These are phyloP conservation scores for Plutomurus gul DNA, from an alignment of 1,140 invertebrate genomes.

Conservation along the genomic window DNA sequence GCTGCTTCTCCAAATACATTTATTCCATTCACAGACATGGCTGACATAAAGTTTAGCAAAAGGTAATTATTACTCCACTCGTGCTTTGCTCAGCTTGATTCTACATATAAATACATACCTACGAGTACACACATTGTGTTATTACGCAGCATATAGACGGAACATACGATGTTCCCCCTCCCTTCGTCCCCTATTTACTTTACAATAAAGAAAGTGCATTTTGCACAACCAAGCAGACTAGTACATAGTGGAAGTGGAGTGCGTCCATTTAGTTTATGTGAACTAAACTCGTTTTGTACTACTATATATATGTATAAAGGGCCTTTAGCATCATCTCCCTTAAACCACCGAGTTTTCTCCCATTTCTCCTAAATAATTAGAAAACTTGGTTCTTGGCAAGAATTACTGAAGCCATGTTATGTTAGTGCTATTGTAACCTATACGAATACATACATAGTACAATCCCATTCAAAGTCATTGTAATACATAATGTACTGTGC, in stretches of 20 bases:
- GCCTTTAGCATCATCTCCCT: neutral
- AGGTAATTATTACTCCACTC: slow-evolving; percentile 15
- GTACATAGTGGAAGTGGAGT: slow-evolving; percentile 10
- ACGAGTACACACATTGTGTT: too few relatives aligned
- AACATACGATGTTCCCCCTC: too few relatives aligned
- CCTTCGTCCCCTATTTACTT: too few relatives aligned
- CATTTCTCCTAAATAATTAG: slow-evolving; percentile 25
- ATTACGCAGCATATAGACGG: too few relatives aligned
- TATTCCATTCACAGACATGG: slow-evolving; percentile 15
- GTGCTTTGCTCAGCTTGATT: neutral
- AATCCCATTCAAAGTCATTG: neutral
- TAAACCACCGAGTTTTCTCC: slow-evolving; percentile 11
- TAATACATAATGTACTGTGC: neutral
- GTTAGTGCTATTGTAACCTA: neutral
- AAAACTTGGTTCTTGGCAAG: slow-evolving; percentile 29
- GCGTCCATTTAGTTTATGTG: slow-evolving; percentile 8
- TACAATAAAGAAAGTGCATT: too few relatives aligned
- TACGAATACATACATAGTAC: neutral
- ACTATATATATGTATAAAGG: neutral
- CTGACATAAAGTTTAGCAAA: slow-evolving; percentile 2
- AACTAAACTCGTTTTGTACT: neutral
- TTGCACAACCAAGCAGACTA: too few relatives aligned
- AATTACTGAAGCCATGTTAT: slow-evolving; percentile 19
- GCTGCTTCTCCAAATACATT: neutral
- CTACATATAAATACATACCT: too few relatives aligned